These are phyloP conservation scores for Hucho hucho DNA, from an alignment of 2,113 vertebrate genomes.

Conservation along the genomic window DNA sequence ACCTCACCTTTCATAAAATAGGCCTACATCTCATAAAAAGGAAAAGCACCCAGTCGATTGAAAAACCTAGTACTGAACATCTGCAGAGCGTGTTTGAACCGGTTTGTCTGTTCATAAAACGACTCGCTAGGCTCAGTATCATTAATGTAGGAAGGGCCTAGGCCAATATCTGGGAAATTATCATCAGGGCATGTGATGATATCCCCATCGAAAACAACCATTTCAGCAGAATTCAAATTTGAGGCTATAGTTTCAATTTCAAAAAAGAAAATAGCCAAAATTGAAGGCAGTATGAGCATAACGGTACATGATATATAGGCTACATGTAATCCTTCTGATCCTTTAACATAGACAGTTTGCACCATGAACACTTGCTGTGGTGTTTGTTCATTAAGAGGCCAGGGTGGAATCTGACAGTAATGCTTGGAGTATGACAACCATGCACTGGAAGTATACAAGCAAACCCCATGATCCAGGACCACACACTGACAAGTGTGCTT, in stretches of 20 bases:
- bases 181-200: no score
- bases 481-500: not conserved
- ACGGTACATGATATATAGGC: no score
- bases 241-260: no score
- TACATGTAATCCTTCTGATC: not conserved
- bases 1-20: conserved; percentile 42
- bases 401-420: conserved; percentile 58
- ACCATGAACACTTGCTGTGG: conserved; percentile 9
- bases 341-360: conserved; percentile 9
- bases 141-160: no score
- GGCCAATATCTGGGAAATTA: no score
- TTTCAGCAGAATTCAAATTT: no score
- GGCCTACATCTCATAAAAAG: not conserved
- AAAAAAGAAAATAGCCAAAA: no score
- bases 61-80: not conserved
- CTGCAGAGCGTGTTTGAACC: no score
- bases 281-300: no score
- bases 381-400: conserved; percentile 39
- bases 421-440: conserved; percentile 26
- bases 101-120: no score
- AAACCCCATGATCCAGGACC: not conserved
- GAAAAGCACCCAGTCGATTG: conserved; percentile 4
- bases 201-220: no score
- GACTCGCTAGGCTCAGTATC: no score
- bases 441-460: conserved; percentile 8